These are phyloP conservation scores for Drosophila pseudotalamancana DNA, from an alignment of 2,888 invertebrate species.

Conservation along the genomic window DNA sequence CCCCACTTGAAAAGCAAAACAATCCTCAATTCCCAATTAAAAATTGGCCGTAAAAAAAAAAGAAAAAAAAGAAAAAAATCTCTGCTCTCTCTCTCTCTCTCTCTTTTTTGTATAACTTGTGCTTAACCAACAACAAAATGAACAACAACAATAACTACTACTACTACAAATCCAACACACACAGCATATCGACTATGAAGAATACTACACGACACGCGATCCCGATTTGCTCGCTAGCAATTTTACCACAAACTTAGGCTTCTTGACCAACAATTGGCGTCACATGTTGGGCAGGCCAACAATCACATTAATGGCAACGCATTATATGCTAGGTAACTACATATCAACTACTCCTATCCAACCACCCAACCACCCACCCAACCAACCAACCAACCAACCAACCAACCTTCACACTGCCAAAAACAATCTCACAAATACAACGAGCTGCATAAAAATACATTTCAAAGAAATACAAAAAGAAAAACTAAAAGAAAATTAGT, in stretches of 20 bases:
- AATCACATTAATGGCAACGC: constrained; percentile 94
- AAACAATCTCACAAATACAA: constrained; percentile 17
- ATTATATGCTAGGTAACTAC: constrained; percentile 92
- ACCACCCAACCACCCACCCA: background rate
- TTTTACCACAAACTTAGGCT: constrained; percentile 96
- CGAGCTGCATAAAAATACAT: background rate
- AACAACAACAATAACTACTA: constrained; percentile 23
- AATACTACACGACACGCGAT: constrained; percentile 98
- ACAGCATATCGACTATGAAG: constrained; percentile 94
- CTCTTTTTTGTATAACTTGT: constrained; percentile 51
- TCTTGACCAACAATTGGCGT: constrained; percentile 98
- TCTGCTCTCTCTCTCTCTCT: constrained; percentile 15
- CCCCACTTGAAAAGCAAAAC: background rate
- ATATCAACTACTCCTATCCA: constrained; percentile 23
- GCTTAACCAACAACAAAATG: constrained; percentile 39
- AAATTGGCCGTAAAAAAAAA: constrained; percentile 14
- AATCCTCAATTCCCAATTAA: background rate
- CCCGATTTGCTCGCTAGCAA: constrained; percentile 97
- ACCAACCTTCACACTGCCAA: background rate
- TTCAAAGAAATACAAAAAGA: too few relatives aligned
- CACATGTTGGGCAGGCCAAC: constrained; percentile 98
- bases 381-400: background rate
- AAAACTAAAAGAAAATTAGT: too few relatives aligned
- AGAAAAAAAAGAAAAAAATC: constrained; percentile 8
- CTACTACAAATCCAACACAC: constrained; percentile 36